phyloP scores from a whole-genome alignment of 1,140 invertebrate species.

The Euborellia annulipes region DNA sequence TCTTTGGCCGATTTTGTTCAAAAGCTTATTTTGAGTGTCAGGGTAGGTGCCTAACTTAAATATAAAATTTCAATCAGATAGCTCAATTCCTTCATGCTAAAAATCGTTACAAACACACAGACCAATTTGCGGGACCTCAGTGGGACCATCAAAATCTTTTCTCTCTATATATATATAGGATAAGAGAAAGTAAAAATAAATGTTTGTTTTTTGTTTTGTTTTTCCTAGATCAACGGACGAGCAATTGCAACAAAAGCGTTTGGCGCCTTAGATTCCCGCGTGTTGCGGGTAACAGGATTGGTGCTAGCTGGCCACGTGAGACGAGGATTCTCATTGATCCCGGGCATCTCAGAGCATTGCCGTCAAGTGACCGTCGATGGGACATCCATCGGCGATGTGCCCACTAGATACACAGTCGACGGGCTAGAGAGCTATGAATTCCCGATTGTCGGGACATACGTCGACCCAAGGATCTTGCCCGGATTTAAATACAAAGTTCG shows the following conservation, averaged over 20 bases:
- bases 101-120: too few relatives aligned
- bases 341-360: constrained; percentile 40
- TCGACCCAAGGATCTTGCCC: constrained; percentile 53
- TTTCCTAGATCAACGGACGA: constrained; percentile 30
- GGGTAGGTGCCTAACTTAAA: too few relatives aligned
- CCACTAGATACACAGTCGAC: constrained; percentile 46
- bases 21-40: too few relatives aligned
- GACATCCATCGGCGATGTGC: constrained; percentile 40
- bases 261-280: constrained; percentile 28
- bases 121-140: too few relatives aligned
- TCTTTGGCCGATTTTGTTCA: too few relatives aligned
- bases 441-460: constrained; percentile 50
- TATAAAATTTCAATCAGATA: too few relatives aligned
- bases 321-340: constrained; percentile 37
- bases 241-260: constrained; percentile 34
- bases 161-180: too few relatives aligned
- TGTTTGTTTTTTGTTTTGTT: too few relatives aligned
- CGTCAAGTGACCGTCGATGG: constrained; percentile 42
- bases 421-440: constrained; percentile 51
- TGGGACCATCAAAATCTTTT: too few relatives aligned
- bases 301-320: constrained; percentile 38
- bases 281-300: constrained; percentile 38
- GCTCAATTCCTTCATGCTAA: too few relatives aligned
- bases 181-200: too few relatives aligned
- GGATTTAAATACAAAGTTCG: constrained; percentile 57